Conservation (phyloP, 1,140 invertebrate genomes). For the Diabrotica virgifera region DNA sequence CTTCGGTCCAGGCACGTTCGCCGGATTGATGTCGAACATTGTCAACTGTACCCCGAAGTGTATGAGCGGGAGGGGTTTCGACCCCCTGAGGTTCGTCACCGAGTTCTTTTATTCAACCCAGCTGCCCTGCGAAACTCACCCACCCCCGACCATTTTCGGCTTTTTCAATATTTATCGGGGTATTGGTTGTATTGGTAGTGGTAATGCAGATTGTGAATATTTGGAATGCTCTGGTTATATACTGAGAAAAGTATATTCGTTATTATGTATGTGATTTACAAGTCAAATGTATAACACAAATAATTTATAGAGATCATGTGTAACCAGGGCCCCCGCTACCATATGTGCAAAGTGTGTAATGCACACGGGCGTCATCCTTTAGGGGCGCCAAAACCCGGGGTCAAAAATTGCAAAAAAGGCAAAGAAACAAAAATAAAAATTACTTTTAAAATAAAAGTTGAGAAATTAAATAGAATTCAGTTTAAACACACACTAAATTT, state of each 20-base stretch:
- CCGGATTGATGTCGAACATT: slow-evolving; percentile 47
- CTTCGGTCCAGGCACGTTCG: slow-evolving; percentile 37
- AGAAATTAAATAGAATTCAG: too few species aligned
- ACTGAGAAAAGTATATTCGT: neutral
- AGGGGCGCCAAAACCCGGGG: too few species aligned
- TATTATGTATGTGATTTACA: too few species aligned
- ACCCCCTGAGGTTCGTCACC: slow-evolving; percentile 46
- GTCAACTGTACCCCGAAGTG: slow-evolving; percentile 44
- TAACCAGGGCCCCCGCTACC: too few species aligned
- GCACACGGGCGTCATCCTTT: too few species aligned
- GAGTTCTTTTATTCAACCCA: slow-evolving; percentile 46
- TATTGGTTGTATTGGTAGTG: slow-evolving; percentile 31
- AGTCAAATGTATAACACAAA: too few species aligned
- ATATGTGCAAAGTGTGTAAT: too few species aligned
- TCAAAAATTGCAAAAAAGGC: too few species aligned
- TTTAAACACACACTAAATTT: too few species aligned
- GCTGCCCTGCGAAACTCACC: slow-evolving; percentile 46
- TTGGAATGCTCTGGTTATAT: slow-evolving; percentile 12
- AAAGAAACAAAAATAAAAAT: too few species aligned
- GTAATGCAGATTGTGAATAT: slow-evolving; percentile 40
- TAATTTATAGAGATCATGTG: too few species aligned
- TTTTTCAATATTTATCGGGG: slow-evolving; percentile 44
- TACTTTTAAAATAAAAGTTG: too few species aligned
- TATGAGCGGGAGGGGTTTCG: slow-evolving; percentile 38
- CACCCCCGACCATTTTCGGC: slow-evolving; percentile 44